Conservation (phyloP, 2,888 invertebrate species). For the Allygus modestus region DNA sequence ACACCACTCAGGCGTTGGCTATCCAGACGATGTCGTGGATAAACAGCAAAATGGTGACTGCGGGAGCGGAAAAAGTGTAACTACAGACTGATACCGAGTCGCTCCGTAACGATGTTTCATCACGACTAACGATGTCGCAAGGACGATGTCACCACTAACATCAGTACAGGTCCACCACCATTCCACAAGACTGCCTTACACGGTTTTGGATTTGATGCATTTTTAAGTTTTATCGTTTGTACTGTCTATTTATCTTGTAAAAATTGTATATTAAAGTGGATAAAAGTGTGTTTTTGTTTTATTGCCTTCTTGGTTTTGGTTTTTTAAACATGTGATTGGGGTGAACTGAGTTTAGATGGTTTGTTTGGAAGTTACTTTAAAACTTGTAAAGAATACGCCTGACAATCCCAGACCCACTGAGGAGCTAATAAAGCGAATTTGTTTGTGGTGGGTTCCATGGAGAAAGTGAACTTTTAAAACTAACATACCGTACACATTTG, state of each 20-base stretch:
- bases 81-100: not conserved
- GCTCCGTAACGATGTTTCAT: not conserved
- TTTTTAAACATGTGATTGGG: too few species aligned
- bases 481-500: too few species aligned
- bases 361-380: too few species aligned
- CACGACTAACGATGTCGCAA: not conserved
- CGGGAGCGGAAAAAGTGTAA: slow-evolving; percentile 26
- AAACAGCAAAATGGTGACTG: slow-evolving; percentile 4
- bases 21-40: slow-evolving; percentile 26
- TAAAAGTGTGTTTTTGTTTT: not conserved
- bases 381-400: too few species aligned
- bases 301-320: too few species aligned
- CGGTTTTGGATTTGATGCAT: slow-evolving; percentile 15
- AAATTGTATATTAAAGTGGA: slow-evolving; percentile 12
- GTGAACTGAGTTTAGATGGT: too few species aligned
- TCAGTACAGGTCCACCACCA: not conserved
- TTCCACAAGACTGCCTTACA: slow-evolving; percentile 38
- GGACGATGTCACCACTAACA: not conserved
- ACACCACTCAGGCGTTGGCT: slow-evolving; percentile 29
- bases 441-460: too few species aligned
- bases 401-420: too few species aligned
- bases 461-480: too few species aligned
- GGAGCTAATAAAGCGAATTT: too few species aligned
- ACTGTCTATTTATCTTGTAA: slow-evolving; percentile 12
- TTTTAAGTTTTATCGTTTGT: not conserved